Evolutionary conservation across 2,888 invertebrate species (phyloP).

Genomic region (Marronus borbonicus): DNA sequence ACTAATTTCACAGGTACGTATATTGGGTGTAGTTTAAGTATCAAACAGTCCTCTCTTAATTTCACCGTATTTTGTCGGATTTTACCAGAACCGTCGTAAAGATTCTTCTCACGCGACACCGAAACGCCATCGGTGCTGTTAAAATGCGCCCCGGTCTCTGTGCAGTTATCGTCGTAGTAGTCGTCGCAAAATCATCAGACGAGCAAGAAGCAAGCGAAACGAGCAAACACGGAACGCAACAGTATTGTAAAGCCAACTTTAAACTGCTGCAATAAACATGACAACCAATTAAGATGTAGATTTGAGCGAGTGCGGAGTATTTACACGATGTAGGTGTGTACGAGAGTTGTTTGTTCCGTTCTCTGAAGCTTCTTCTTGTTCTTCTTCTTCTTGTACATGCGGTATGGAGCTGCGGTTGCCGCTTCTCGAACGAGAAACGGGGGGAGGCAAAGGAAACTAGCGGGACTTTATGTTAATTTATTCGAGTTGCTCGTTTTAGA

Average conservation of each 20-base stretch:
- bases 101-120: slow-evolving; percentile 16
- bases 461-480: slow-evolving; percentile 68
- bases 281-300: slow-evolving; percentile 72
- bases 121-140: slow-evolving; percentile 20
- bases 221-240: slow-evolving; percentile 48
- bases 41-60: too few species aligned
- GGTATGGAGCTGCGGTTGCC: slow-evolving; percentile 63
- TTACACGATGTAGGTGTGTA: slow-evolving; percentile 69
- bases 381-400: slow-evolving; percentile 28
- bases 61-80: neutral
- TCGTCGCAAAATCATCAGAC: slow-evolving; percentile 35
- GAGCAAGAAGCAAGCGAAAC: slow-evolving; percentile 37
- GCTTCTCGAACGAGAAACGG: slow-evolving; percentile 64
- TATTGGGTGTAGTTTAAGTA: too few species aligned
- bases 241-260: slow-evolving; percentile 57
- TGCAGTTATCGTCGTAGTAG: slow-evolving; percentile 13
- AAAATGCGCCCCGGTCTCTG: slow-evolving; percentile 30
- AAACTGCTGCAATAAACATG: slow-evolving; percentile 69
- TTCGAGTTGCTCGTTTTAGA: slow-evolving; percentile 65
- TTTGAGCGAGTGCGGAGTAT: slow-evolving; percentile 68
- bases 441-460: slow-evolving; percentile 64
- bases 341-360: slow-evolving; percentile 49
- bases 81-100: neutral
- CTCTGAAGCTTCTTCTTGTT: slow-evolving; percentile 36
- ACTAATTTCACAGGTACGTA: too few species aligned